A percentile compares a stretch with the other conserved stretches of the same genome.
phyloP scores from a whole-genome alignment of 2,113 vertebrate species.

The Eurypyga helias region DNA sequence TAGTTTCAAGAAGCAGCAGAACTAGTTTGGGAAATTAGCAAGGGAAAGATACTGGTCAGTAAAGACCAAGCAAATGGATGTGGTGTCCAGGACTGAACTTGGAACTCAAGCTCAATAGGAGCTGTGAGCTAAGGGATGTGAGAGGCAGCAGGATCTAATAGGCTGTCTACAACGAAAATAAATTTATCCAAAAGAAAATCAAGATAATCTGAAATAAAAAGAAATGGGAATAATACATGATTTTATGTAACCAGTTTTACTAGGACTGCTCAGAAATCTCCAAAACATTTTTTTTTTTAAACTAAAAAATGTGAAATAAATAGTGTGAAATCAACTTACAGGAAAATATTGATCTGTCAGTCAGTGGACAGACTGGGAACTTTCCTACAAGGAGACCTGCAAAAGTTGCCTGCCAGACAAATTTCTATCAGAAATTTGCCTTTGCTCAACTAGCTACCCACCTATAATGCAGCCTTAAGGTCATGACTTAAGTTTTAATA shows the following conservation, averaged over 20 bases:
- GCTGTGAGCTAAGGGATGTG: not conserved
- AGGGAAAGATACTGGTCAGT: not conserved
- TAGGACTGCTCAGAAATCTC: not conserved
- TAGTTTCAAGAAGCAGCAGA: not conserved
- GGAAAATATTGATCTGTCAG: not conserved
- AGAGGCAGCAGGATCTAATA: not conserved
- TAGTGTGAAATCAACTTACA: not conserved
- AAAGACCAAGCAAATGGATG: not conserved
- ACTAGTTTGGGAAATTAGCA: not conserved
- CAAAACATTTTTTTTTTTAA: not conserved
- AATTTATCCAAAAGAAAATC: not conserved
- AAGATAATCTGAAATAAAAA: not conserved
- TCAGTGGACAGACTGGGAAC: not conserved
- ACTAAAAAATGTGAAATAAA: not conserved
- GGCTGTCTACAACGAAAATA: not conserved
- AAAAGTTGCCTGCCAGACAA: not conserved
- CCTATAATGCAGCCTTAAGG: not conserved
- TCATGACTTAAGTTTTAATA: not conserved
- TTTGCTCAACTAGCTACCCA: not conserved
- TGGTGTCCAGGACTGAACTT: rapidly evolving
- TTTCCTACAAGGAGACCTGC: not conserved
- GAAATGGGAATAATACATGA: not conserved
- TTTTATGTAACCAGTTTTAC: not conserved
- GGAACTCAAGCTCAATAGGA: not conserved
- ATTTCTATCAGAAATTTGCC: not conserved